These are phyloP conservation scores for Thymallus thymallus DNA, from an alignment of 2,113 vertebrate genomes.

Conservation along the genomic window DNA sequence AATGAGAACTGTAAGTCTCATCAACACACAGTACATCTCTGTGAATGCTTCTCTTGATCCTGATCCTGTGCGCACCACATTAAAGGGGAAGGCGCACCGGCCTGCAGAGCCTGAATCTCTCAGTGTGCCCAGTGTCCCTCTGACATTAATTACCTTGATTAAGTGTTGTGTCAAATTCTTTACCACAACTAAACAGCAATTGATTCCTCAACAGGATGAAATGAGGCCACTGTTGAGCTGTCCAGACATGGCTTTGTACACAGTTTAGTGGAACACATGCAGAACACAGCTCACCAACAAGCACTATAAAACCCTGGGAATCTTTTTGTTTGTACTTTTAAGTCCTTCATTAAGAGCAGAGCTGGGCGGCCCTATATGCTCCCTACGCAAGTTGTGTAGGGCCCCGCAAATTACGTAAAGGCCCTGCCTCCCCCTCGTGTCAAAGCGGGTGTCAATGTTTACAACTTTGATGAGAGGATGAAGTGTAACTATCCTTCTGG, in stretches of 20 bases:
- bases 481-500: no score
- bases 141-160: slow-evolving; percentile 28
- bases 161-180: slow-evolving; percentile 16
- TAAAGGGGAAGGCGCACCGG: neutral
- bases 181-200: slow-evolving; percentile 9
- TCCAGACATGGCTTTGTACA: neutral
- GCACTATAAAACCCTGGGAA: neutral
- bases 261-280: neutral
- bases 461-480: no score
- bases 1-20: neutral
- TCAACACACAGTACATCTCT: neutral
- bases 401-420: no score
- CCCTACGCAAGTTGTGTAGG: no score
- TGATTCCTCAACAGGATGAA: neutral
- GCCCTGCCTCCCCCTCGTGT: no score
- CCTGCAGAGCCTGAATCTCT: neutral
- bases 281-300: neutral
- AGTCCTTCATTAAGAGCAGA: neutral
- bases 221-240: neutral
- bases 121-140: neutral
- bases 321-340: neutral
- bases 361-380: no score
- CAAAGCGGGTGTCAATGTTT: no score
- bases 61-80: slow-evolving; percentile 5
- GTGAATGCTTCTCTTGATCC: neutral